Evolutionary conservation across 2,113 vertebrate species (phyloP), one percentile per base, ranked within the genome.

Genomic region (Rynchops niger): DNA sequence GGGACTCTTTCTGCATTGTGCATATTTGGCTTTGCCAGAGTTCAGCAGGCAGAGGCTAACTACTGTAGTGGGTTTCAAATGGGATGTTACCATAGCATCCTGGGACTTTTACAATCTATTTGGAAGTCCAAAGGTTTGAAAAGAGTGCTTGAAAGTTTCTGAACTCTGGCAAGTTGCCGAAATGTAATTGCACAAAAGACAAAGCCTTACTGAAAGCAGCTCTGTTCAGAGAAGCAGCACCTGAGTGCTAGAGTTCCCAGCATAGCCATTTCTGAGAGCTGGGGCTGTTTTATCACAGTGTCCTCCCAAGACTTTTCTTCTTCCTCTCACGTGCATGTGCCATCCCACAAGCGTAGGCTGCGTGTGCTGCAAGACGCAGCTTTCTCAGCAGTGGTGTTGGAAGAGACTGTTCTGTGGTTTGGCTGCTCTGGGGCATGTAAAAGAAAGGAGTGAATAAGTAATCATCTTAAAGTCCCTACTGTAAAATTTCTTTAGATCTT

Each of bases 101-200:
- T 76, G 93, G 70, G 90, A 89, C 88, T 93, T 98, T 65, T 96
- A 76, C 94, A 96, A 47, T 95, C 69, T 95, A 96, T 95, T 96
- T 96, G 92, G 80, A 95, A 97, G 94, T 95, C 97, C 91, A 83
- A 96, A 97, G 92, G 59, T 96, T 97, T 98, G 83, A 95, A 96
- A 97, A 93, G 94, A 94, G 87, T 95, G 65, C 96, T 98, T 97
- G 95, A 96, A 97, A 95, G 89, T 97, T 97, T 97, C 94, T 96
- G 76, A 97, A 95, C 90, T 95, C 90, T 97, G 96, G 93, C 94
- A 96, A 43, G 43, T 56, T 91, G 92, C 93, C 93, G n/a, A 73
- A 93, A 78, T 82, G 90, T 97, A 97, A 96, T 97, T 97, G 79
- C 72, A 95, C 96, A 94, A 73, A 90, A 96, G 95, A 97, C 95